These are phyloP conservation scores for Camponotus vicinus DNA, from an alignment of 1,140 invertebrate genomes.

Conservation along the genomic window DNA sequence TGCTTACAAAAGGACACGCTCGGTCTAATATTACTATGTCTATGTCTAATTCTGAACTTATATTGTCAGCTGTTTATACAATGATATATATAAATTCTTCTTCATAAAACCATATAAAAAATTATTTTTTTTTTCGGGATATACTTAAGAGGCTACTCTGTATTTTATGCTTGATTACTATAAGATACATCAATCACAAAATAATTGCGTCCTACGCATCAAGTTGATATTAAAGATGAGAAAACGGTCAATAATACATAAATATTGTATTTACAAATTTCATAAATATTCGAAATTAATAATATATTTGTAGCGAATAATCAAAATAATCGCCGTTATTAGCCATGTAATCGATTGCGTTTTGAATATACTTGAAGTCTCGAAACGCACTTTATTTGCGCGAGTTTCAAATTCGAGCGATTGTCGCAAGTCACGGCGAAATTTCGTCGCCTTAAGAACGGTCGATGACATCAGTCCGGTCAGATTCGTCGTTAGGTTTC, in stretches of 20 bases:
- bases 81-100: no score
- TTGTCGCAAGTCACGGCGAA: slow-evolving; percentile 18
- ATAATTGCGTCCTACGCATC: no score
- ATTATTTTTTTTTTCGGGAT: no score
- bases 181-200: no score
- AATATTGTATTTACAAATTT: not conserved
- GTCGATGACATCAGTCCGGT: slow-evolving; percentile 38
- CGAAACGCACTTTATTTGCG: not conserved
- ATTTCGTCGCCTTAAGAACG: slow-evolving; percentile 9
- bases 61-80: no score
- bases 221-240: no score
- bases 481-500: not conserved
- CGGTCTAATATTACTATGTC: no score
- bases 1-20: no score
- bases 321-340: not conserved
- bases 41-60: no score
- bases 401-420: not conserved
- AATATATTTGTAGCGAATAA: not conserved
- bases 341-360: not conserved
- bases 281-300: not conserved
- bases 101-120: no score
- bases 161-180: no score
- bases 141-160: no score
- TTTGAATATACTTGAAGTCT: not conserved
- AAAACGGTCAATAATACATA: not conserved